Evolutionary conservation across 2,888 invertebrate species (phyloP), one percentile per base, ranked within the genome.

Genomic region (Orchesella flavescens): DNA sequence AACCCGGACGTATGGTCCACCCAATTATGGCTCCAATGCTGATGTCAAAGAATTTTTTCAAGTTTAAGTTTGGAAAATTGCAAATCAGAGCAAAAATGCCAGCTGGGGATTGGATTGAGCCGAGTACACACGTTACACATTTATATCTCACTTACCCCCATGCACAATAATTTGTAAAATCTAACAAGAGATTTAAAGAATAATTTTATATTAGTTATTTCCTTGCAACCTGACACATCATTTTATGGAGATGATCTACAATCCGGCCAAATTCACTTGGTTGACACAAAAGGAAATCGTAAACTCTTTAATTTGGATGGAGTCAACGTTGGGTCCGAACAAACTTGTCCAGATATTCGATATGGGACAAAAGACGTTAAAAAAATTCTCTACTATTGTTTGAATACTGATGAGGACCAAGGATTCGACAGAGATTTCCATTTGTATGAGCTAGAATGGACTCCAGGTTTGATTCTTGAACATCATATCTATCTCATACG

Each of bases 51-150:
- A 73, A 61, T 4, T 74, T 59, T 23, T 84, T 85, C 65, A 55
- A 61, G 2, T 85, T 85, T 66, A 44, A 66, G n/a, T 85, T 84
- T 59, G 85, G 85, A 7, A 81, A 77, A 43, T 24, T 85, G 12
- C 84, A 77, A 43, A 82, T 85, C 5, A 73, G 79, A n/a, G 85
- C 85, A 12, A 78, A 84, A 34, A 85, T 84, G 84, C 85, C 85
- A 0, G 49, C 71, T 13, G 85, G 85, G n/a, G 85, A 85, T 46
- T 85, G 85, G 85, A 78, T 85, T 21, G 82, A 82, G 34, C 85
- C 85, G 23, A 69, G 85, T 85, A 59, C 66, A 7, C 17, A 65
- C 15, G 10, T 15, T 46, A 19, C 12, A 43, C 3, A 73, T 43
- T 46, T 46, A 55, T 55, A 55, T 55, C n/a, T 55, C 17, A n/a